Evolutionary conservation across 1,140 invertebrate genomes (phyloP).

Genomic region (Brachystomella parvula): DNA sequence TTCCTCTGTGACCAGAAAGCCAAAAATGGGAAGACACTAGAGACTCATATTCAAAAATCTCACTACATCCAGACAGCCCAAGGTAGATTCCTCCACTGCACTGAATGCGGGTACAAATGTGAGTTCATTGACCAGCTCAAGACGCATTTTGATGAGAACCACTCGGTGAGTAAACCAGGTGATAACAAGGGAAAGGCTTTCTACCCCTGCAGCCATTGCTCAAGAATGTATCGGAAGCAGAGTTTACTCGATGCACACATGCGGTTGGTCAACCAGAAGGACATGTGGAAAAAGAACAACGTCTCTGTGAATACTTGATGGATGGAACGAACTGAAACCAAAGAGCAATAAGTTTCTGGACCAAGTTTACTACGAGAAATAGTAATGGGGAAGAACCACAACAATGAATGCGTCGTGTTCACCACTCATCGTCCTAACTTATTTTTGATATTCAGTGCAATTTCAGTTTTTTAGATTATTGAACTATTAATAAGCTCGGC

Average conservation of each 20-base stretch:
- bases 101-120: background rate
- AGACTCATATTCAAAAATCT: constrained; percentile 7
- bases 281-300: constrained; percentile 12
- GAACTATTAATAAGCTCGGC: no score
- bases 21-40: constrained; percentile 2
- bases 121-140: background rate
- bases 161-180: background rate
- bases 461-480: no score
- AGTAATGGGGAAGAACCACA: no score
- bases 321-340: background rate
- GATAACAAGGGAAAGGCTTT: background rate
- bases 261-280: constrained; percentile 1
- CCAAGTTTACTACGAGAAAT: no score
- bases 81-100: background rate
- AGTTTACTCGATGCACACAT: constrained; percentile 11
- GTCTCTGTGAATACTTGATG: background rate
- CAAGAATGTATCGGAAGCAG: constrained; percentile 11
- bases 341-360: background rate
- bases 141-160: background rate
- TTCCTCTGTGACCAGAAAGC: constrained; percentile 8
- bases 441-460: no score
- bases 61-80: background rate
- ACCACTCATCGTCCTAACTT: no score
- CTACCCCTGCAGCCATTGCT: constrained; percentile 7
- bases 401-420: no score